phyloP scores from a whole-genome alignment of 1,140 invertebrate species.

The Drosophila pallidifrons region DNA sequence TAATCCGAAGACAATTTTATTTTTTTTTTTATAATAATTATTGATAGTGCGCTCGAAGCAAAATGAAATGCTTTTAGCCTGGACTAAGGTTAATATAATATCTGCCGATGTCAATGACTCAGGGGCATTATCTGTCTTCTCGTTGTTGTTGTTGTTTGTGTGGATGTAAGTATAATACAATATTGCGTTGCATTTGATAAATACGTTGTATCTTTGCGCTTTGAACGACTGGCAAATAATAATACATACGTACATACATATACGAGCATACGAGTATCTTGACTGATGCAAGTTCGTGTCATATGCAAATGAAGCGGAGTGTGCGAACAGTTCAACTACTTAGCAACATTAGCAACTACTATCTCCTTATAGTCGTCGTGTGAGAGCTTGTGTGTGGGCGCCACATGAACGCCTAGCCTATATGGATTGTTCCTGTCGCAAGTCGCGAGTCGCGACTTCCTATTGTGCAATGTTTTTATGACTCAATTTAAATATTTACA shows the following conservation, averaged over 20 bases:
- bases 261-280: constrained; percentile 14
- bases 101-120: constrained; percentile 70
- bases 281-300: constrained; percentile 63
- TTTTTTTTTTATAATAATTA: background rate
- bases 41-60: constrained; percentile 26
- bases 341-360: background rate
- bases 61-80: constrained; percentile 35
- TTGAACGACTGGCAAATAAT: constrained; percentile 4
- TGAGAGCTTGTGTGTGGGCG: constrained; percentile 44
- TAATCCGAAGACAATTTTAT: background rate
- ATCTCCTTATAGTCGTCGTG: background rate
- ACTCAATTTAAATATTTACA: constrained; percentile 76
- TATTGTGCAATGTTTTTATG: constrained; percentile 69
- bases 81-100: constrained; percentile 72
- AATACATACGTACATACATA: constrained; percentile 12
- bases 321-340: constrained; percentile 2
- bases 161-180: constrained; percentile 22
- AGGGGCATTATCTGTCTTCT: constrained; percentile 52
- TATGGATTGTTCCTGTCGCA: constrained; percentile 62
- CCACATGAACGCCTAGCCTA: constrained; percentile 52
- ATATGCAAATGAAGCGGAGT: constrained; percentile 57
- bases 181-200: constrained; percentile 52
- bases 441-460: constrained; percentile 18
- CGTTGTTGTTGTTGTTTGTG: constrained; percentile 38
- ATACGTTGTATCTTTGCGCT: constrained; percentile 42